A percentile compares a stretch with the other conserved stretches of the same genome.
phyloP scores from a whole-genome alignment of 2,888 invertebrate genomes.

The Meghimatium bilineatum region DNA sequence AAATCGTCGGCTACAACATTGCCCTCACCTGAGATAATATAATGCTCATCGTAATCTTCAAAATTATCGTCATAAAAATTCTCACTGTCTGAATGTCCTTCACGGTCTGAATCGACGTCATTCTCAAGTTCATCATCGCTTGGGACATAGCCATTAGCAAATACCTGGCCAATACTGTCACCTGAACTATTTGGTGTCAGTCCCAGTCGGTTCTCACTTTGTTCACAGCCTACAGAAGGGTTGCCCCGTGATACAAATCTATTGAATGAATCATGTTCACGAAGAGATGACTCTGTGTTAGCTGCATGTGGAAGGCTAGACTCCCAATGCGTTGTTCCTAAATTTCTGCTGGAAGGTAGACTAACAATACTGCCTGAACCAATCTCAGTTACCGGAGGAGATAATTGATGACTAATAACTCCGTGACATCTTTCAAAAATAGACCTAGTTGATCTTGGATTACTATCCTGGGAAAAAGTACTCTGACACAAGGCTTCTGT shows the following conservation, averaged over 20 bases:
- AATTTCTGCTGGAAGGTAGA: background rate
- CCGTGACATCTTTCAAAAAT: constrained; percentile 9
- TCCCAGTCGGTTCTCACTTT: constrained; percentile 29
- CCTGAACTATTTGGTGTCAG: constrained; percentile 47
- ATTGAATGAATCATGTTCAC: constrained; percentile 47
- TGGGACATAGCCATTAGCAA: constrained; percentile 48
- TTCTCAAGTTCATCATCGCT: constrained; percentile 58
- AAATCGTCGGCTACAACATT: constrained; percentile 67
- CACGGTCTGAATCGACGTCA: constrained; percentile 60
- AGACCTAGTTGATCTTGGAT: constrained; percentile 15
- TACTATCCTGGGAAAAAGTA: background rate
- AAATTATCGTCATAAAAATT: constrained; percentile 72
- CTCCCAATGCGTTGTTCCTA: background rate
- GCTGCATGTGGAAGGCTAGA: constrained; percentile 27
- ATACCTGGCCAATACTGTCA: constrained; percentile 46
- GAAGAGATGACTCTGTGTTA: constrained; percentile 35
- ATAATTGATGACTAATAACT: constrained; percentile 8
- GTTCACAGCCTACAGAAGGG: background rate
- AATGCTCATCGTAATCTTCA: constrained; percentile 72
- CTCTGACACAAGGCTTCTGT: constrained; percentile 6
- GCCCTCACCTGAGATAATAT: constrained; percentile 64
- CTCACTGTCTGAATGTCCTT: constrained; percentile 69
- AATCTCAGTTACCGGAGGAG: background rate
- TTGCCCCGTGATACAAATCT: constrained; percentile 23
- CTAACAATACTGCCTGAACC: background rate